Base-by-base conservation (phyloP, 30 jellyfish, hydroid and myxozoan species). In the Pseudorhiza aurosa region DNA sequence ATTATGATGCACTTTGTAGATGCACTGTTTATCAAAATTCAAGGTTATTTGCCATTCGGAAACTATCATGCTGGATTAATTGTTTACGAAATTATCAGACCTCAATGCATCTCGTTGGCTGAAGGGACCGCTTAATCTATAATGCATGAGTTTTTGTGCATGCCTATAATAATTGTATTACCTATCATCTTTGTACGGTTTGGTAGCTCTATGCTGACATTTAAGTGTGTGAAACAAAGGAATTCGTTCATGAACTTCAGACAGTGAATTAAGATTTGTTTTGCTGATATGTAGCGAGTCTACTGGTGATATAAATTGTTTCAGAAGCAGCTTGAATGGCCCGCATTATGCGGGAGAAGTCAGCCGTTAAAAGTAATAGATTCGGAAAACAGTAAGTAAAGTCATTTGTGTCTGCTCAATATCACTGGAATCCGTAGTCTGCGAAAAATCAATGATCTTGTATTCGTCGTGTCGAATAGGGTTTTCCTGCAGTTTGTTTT, bases 21-120 rank as follows among this genome's bases (percentile, higher is more conserved):
- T n/a, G n/a, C n/a, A n/a, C n/a, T n/a, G n/a, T n/a, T 53, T 53
- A 53, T 53, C 37, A 21, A 53, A n/a, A 53, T 53, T 47, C 24
- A 53, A 53, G 22, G 67, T 9, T 53, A 2, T 1, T 53, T 0
- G 67, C 24, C 50, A 12, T 18, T 53, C 36, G n/a, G 67, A 53
- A 53, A 21, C 24, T 3, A 53, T 22, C 67, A 1, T 19, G 24
- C 67, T 53, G 62, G 35, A 6, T 6, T 53, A n/a, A 53, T 53
- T 53, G 37, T 53, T 6, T 53, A 21, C 67, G 8, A 2, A 21
- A 53, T 53, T 1, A 14, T 14, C 4, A 15, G 22, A 22, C 37
- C 67, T 15, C 37, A 53, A 53, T 10, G 67, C 35, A 2, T 15
- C 24, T 53, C 36, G 37, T 21, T 53, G 14, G 24, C 24, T 4